Percentiles rank a stretch among this genome's conserved stretches.
Evolutionary conservation across 2,888 invertebrate genomes (phyloP).

Genomic region (Anoncus sp.): DNA sequence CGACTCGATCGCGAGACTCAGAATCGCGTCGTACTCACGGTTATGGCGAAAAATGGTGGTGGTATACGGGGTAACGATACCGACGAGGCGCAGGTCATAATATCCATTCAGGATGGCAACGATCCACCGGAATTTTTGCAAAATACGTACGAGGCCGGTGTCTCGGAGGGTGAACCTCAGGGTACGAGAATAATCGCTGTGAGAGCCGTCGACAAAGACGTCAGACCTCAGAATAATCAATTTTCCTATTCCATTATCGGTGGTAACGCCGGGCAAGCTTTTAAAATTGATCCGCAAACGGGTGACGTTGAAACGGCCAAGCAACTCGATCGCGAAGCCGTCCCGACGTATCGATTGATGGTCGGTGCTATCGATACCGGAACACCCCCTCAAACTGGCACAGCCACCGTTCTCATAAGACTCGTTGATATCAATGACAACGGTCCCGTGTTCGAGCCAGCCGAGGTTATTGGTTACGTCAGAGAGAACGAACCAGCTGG

Average conservation of each 20-base stretch:
- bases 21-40: conserved; percentile 94
- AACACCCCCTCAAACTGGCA: conserved; percentile 96
- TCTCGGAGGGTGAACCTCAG: conserved; percentile 91
- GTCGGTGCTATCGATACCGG: conserved; percentile 96
- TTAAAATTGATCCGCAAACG: conserved; percentile 94
- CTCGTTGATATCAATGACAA: conserved; percentile 97
- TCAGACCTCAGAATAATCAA: conserved; percentile 95
- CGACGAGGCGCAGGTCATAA: conserved; percentile 96
- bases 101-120: conserved; percentile 97
- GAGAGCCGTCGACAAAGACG: conserved; percentile 96
- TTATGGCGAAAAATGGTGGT: conserved; percentile 97
- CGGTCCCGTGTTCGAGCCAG: conserved; percentile 92
- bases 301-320: conserved; percentile 93
- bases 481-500: conserved; percentile 94
- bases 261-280: conserved; percentile 92
- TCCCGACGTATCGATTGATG: conserved; percentile 89
- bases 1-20: conserved; percentile 94
- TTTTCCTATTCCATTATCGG: conserved; percentile 95
- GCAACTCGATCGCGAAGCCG: conserved; percentile 91
- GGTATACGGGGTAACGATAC: conserved; percentile 98
- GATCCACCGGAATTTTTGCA: conserved; percentile 97
- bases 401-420: conserved; percentile 91
- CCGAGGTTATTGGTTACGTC: conserved; percentile 90
- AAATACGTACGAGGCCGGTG: conserved; percentile 89
- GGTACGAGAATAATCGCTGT: conserved; percentile 92